A percentile compares a stretch with the other conserved stretches of the same genome.
phyloP scores from a whole-genome alignment of 2,888 invertebrate genomes.

The Agriopis leucophaearia region DNA sequence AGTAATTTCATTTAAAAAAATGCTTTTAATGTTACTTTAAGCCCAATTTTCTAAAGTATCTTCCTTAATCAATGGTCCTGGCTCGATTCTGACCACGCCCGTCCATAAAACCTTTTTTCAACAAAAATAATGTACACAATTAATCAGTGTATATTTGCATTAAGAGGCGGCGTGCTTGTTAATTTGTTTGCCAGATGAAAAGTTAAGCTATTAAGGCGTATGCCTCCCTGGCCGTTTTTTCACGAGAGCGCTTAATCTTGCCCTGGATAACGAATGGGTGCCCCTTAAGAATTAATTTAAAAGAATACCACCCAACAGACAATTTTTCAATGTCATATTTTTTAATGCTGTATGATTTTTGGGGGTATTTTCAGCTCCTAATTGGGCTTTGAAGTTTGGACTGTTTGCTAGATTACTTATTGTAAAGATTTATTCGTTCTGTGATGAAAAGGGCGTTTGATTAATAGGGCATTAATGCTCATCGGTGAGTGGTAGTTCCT shows the following conservation, averaged over 20 bases:
- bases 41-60: not conserved
- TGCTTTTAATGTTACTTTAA: not conserved
- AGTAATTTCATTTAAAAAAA: not conserved
- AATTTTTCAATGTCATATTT: conserved; percentile 73
- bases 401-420: conserved; percentile 53
- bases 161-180: conserved; percentile 68
- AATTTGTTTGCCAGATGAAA: conserved; percentile 83
- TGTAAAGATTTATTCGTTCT: conserved; percentile 44
- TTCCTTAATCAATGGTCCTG: conserved; percentile 21
- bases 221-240: conserved; percentile 67
- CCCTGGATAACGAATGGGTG: conserved; percentile 59
- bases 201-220: conserved; percentile 83
- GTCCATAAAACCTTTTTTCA: conserved; percentile 34
- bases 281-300: conserved; percentile 79
- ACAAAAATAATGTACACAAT: conserved; percentile 64
- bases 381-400: conserved; percentile 64
- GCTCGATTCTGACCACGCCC: conserved; percentile 19
- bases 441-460: conserved; percentile 24
- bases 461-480: not conserved
- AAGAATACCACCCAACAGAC: conserved; percentile 54
- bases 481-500: no score
- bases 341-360: conserved; percentile 30
- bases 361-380: conserved; percentile 64
- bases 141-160: conserved; percentile 78
- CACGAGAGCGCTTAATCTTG: conserved; percentile 68